phyloP scores from a whole-genome alignment of 2,797 vertebrate species.

The Silurus aristotelis region DNA sequence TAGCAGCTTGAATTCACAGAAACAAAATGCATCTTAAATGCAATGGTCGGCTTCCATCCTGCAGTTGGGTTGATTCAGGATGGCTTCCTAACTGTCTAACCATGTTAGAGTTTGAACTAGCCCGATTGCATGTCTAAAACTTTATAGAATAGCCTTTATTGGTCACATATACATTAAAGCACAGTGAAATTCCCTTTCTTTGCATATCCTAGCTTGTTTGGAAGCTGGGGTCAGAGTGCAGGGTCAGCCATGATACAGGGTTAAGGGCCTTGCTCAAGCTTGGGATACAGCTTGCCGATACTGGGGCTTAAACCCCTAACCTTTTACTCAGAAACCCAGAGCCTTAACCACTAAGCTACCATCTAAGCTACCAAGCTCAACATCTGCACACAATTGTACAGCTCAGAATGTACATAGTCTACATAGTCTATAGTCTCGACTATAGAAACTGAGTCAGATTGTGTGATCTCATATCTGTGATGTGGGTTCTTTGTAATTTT shows the following conservation, averaged over 20 bases:
- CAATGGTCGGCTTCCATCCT: background rate
- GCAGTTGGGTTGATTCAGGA: background rate
- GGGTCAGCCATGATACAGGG: too few relatives aligned
- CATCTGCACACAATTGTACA: background rate
- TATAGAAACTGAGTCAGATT: background rate
- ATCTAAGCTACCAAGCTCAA: background rate
- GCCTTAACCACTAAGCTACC: too few relatives aligned
- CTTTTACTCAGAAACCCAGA: too few relatives aligned
- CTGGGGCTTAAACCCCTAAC: too few relatives aligned
- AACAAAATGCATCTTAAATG: background rate
- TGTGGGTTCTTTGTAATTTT: background rate
- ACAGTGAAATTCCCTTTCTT: too few relatives aligned
- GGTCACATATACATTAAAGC: too few relatives aligned
- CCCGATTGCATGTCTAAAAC: background rate
- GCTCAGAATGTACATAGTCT: conserved; percentile 23
- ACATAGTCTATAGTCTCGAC: conserved; percentile 27
- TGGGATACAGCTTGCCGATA: too few relatives aligned
- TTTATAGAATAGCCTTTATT: too few relatives aligned
- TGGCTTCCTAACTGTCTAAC: background rate
- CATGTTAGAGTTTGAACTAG: background rate
- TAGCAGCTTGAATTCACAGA: background rate
- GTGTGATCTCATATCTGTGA: background rate
- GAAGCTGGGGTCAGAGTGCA: too few relatives aligned
- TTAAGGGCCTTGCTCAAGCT: too few relatives aligned
- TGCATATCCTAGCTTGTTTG: too few relatives aligned